These are phyloP conservation scores for Xenus cinereus DNA, from an alignment of 2,113 vertebrate genomes.

Conservation along the genomic window DNA sequence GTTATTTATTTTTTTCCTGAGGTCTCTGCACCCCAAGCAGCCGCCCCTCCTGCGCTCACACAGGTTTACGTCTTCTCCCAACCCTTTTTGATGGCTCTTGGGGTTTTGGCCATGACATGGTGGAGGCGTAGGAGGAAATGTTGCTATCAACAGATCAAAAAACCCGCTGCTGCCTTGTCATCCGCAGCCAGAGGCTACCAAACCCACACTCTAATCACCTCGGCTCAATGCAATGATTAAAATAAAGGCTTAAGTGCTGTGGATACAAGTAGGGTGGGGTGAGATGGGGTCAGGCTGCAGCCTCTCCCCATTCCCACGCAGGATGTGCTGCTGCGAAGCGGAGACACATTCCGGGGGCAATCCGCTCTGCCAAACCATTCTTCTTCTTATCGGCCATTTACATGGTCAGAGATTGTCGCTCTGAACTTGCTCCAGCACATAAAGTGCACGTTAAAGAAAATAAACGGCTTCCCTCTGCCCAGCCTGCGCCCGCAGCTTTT, in stretches of 20 bases:
- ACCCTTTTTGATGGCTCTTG: background rate
- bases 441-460: background rate
- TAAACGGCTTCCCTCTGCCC: background rate
- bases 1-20: background rate
- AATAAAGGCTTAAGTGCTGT: accelerated
- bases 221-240: accelerated
- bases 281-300: background rate
- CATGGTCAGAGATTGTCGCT: background rate
- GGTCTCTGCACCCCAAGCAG: background rate
- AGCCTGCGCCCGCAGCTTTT: background rate
- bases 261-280: background rate
- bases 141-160: background rate
- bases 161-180: background rate
- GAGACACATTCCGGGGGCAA: background rate
- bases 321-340: background rate
- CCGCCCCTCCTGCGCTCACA: background rate
- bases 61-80: background rate
- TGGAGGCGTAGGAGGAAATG: background rate
- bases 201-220: background rate
- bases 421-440: slow-evolving; percentile 27
- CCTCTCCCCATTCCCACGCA: background rate
- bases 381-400: slow-evolving; percentile 10
- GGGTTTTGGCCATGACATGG: background rate
- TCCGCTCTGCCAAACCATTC: slow-evolving; percentile 19
- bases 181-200: background rate